Conservation (phyloP, 2,888 invertebrate species). For the Vesta saturnalis region DNA sequence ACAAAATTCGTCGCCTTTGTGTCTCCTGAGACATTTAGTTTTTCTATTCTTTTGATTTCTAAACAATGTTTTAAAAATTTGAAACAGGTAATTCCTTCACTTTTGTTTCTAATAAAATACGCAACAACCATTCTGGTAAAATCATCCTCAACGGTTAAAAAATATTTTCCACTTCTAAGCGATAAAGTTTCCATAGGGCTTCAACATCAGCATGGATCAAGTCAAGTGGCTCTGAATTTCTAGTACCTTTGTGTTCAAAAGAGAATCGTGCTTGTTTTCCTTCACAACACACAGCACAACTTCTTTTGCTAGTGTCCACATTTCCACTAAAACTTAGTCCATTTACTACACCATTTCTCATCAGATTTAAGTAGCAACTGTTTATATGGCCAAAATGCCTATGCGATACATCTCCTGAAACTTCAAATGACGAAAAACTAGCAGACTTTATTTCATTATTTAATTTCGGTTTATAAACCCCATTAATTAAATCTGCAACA, state of each 20-base stretch:
- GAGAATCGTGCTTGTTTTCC: neutral
- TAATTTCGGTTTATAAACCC: neutral
- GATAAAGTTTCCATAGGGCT: no score
- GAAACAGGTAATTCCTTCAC: no score
- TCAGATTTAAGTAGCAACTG: neutral
- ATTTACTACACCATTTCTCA: neutral
- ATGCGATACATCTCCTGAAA: neutral
- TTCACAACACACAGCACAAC: neutral
- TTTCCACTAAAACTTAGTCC: neutral
- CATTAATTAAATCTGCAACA: neutral
- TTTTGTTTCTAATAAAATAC: no score
- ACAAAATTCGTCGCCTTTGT: no score
- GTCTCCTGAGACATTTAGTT: no score
- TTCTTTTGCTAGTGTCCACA: neutral
- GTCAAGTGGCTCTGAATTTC: no score
- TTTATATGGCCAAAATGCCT: neutral
- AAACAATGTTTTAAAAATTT: no score
- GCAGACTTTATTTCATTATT: neutral
- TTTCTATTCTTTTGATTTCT: no score
- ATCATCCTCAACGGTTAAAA: no score
- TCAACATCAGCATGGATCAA: neutral
- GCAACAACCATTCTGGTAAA: no score
- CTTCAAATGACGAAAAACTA: neutral
- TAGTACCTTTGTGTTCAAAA: neutral
- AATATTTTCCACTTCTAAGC: no score